Percentiles rank a stretch among this genome's conserved stretches.
Evolutionary conservation across 2,797 vertebrate species (phyloP).

Genomic region (Leptoclinus maculatus): DNA sequence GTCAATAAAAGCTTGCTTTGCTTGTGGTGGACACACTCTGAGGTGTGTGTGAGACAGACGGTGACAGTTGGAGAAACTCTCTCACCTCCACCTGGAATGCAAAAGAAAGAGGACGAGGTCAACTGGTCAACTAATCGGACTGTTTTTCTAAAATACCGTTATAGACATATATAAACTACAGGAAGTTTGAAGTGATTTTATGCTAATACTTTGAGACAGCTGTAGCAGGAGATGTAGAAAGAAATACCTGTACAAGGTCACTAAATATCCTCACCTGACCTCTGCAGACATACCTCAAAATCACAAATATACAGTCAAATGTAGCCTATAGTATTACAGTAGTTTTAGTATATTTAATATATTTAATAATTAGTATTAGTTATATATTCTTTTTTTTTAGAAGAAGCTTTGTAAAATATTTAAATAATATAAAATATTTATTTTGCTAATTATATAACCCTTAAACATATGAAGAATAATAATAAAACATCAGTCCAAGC

Average conservation of each 20-base stretch:
- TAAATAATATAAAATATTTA: background rate
- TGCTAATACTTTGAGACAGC: background rate
- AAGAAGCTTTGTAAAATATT: no score
- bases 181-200: background rate
- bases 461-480: no score
- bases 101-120: background rate
- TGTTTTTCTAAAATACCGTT: background rate
- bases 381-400: no score
- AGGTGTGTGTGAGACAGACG: background rate
- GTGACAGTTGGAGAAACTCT: slow-evolving; percentile 1
- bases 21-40: background rate
- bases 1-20: background rate
- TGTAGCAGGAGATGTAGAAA: background rate
- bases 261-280: background rate
- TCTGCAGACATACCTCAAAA: background rate
- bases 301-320: background rate
- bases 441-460: background rate
- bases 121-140: background rate
- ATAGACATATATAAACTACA: background rate
- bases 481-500: background rate
- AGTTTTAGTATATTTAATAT: no score
- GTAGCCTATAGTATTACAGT: background rate
- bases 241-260: background rate
- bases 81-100: slow-evolving; percentile 11
- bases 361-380: no score